Evolutionary conservation across 1,140 invertebrate species (phyloP), one percentile per base, ranked within the genome.

Genomic region (Procambarus virginalis): DNA sequence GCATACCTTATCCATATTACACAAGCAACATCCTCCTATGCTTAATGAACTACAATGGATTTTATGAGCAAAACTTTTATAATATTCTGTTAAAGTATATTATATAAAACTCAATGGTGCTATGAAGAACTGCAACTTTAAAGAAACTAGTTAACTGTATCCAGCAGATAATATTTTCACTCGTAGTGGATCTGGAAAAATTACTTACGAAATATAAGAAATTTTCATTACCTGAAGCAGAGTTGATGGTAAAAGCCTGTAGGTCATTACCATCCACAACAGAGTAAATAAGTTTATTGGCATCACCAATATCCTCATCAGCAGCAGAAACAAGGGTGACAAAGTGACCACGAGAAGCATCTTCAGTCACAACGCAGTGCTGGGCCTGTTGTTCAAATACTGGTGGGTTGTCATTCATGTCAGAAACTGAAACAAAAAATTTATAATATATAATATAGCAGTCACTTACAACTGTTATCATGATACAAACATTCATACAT

Each of bases 391-490:
- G 97, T 93, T 97, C 97, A 94, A 98, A 97, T 93, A 96, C 96
- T 10, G 97, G 97, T 17, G 97, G 95, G 93, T 97, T 97, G 93
- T 98, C 97, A 94, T 98, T 98, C 94, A 97, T 96, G 94, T 98
- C 97, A 88, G 96, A 94, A 45, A 98, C 97, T 95, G 94, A 93
- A 89, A 88, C 90, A 96, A 86, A 99, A 95, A 48, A 58, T 17
- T 6, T 34, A 34, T 34, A 34, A 34, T 34, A 1, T 34, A 34
- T 34, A 34, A 34, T 34, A 34, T 55, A 12, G 12, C 51, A 55
- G 34, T 55, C 51, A 55, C 8, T 55, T 55, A 55, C 8, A 55
- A 55, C 51, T 55, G 51, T 0, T 55, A 12, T 55, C 12, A 5
- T 55, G 34, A 55, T 55, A 8, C 12, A 12, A 55, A 55, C 51